Base-by-base conservation (phyloP, 2,797 vertebrate species). In the Sebastiscus tertius region DNA sequence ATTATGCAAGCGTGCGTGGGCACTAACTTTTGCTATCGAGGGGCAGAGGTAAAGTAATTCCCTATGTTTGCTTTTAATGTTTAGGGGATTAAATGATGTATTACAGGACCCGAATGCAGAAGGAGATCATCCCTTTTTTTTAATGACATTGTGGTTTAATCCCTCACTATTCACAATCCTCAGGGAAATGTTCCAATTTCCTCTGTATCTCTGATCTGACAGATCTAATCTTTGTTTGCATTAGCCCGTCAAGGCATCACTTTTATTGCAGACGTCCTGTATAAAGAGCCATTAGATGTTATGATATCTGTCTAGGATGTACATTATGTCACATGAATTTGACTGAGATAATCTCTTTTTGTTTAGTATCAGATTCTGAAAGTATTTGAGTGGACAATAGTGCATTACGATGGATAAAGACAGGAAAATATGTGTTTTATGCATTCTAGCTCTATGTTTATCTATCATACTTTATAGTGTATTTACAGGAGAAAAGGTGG, bases 61-160 rank as follows among this genome's bases (percentile, higher is more conserved):
- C 87, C 93, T 87, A 89, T 94, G 90, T 95, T 94, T 92, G 93
- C 93, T 94, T 94, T 94, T 94, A 93, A 94, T 95, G 91, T 93
- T 92, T 79, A 74, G 70, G 75, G 90, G 95, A 96, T 96, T 95
- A 95, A 77, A 77, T 65, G 64, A 91, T 89, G 94, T 96, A 81
- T 93, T 93, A 89, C 91, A 89, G 90, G 91, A 85, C 42, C 54
- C 8, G 66, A 92, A 80, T 87, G 87, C 82, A 85, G 83, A 62
- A 70, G 83, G 87, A 91, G 92, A 94, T 95, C 91, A 94, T 93
- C 91, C 63, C 89, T 87, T 88, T 89, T 93, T 92, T 95, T 86
- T 93, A 94, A 96, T 95, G 91, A 94, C 92, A 94, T 93, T 95
- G 94, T 92, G 77, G 74, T 90, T 92, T 96, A 96, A 96, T 96